Base-by-base conservation (phyloP, 2,797 vertebrate species). In the Mallotus villosus region DNA sequence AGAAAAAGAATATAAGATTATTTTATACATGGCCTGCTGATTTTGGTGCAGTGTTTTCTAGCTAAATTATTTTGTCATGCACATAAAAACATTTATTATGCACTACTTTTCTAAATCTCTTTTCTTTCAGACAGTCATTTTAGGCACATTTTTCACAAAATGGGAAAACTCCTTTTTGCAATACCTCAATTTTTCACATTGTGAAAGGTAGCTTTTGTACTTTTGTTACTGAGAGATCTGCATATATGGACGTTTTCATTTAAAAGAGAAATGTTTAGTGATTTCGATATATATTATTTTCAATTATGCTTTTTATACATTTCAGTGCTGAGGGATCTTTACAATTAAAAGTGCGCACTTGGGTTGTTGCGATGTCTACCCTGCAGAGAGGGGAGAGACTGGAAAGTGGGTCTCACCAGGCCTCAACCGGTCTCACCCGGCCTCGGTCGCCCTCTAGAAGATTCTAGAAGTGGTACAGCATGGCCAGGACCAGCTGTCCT, bases 181-280 rank as follows among this genome's bases (percentile, higher is more conserved):
- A 99, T 99, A 99, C 97, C 97, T 99, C 97, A 99, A 98, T 99
- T 99, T 99, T 99, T 99, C 98, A 99, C 98, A 98, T 99, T 98
- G 97, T 98, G 97, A 98, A 99, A 98, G 97, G 96, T 99, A 99
- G 97, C 97, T 99, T 99, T 99, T 99, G 96, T 99, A 99, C 97
- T 99, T 99, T 99, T 99, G 97, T 99, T 99, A 98, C 97, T 97
- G 97, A 98, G 95, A 99, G 97, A 99, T 98, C 97, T 98, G 97
- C 97, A 97, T 98, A 98, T 98, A 99, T 92, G 92, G 94, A 93
- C 92, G 92, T 91, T 96, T 98, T 98, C 93, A 96, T 97, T 99
- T 97, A 88, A 89, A 86, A 82, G 90, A 73, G 82, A 90, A 96
- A 95, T 95, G 94, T 96, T 96, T 95, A 97, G 96, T 97, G 96